These are phyloP conservation scores for Sterna hirundo DNA, from an alignment of 2,113 vertebrate genomes.

Conservation along the genomic window DNA sequence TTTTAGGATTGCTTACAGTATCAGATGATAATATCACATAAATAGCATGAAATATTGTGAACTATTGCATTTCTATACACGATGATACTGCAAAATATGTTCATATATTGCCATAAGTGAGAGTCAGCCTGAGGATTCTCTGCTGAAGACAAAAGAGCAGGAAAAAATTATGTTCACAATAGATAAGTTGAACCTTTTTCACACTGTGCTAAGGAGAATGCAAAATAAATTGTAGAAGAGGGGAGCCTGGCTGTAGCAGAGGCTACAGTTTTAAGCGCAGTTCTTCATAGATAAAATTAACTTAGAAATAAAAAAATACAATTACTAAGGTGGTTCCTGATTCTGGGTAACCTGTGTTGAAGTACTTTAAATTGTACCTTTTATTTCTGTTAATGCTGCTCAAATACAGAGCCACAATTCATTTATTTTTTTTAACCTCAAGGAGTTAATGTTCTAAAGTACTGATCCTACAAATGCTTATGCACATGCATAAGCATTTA, in stretches of 20 bases:
- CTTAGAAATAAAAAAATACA: background rate
- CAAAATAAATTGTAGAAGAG: background rate
- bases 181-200: background rate
- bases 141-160: background rate
- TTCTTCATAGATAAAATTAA: background rate
- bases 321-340: background rate
- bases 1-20: background rate
- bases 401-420: background rate
- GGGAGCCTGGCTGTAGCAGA: background rate
- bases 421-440: background rate
- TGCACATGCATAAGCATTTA: background rate
- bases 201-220: background rate
- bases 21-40: background rate
- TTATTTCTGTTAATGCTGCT: background rate
- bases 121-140: background rate
- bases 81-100: background rate
- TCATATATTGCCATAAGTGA: background rate
- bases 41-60: background rate
- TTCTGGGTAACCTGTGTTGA: background rate
- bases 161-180: background rate
- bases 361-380: background rate
- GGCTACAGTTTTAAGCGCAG: background rate
- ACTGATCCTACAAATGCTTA: constrained; percentile 11
- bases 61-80: background rate
- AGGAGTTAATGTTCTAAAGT: background rate